A percentile compares a stretch with the other conserved stretches of the same genome.
Conservation (phyloP, 2,113 vertebrate species). For the Calyptommatus sinebrachiatus region DNA sequence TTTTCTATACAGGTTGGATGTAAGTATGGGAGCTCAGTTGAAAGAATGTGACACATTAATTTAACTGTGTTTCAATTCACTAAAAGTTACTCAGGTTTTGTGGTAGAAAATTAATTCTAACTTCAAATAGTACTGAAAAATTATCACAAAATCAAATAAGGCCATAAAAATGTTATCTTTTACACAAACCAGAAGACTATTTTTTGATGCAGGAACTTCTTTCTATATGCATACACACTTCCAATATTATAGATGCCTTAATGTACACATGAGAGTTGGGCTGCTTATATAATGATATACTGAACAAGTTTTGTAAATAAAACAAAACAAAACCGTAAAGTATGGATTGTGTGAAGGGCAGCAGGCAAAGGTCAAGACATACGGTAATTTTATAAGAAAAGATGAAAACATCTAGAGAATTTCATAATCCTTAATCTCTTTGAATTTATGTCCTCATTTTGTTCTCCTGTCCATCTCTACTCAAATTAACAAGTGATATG, state of each 20-base stretch:
- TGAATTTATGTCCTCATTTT: not conserved
- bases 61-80: not conserved
- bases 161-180: not conserved
- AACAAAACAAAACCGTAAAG: no score
- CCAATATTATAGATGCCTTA: no score
- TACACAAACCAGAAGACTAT: not conserved
- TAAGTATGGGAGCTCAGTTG: not conserved
- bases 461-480: not conserved
- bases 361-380: not conserved
- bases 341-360: no score
- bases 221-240: no score
- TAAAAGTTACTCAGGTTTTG: not conserved
- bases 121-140: not conserved
- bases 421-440: not conserved
- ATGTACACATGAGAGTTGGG: no score
- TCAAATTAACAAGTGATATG: not conserved
- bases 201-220: no score
- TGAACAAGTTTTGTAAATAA: no score
- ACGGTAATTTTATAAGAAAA: slow-evolving; percentile 2
- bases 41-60: not conserved
- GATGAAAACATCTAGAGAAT: not conserved
- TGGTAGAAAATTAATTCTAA: not conserved
- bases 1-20: not conserved
- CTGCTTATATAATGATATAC: no score
- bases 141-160: not conserved